A percentile compares a stretch with the other conserved stretches of the same genome.
phyloP scores from a whole-genome alignment of 2,797 vertebrate species.

The Margarornis squamiger region DNA sequence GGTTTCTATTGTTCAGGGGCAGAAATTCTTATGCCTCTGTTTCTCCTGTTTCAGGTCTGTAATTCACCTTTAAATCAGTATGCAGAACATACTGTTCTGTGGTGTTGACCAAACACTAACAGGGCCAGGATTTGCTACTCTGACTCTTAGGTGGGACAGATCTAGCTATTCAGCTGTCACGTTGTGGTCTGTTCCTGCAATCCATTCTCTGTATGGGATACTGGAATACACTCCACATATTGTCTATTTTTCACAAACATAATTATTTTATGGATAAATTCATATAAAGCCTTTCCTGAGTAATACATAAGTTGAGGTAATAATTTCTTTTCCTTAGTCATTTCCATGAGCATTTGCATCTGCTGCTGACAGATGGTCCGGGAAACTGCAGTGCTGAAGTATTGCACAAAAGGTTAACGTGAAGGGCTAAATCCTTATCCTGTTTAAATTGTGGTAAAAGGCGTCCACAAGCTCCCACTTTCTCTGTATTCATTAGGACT shows the following conservation, averaged over 20 bases:
- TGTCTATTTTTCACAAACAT: neutral
- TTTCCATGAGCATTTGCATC: neutral
- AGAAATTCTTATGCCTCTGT: neutral
- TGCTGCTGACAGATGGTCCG: conserved; percentile 25
- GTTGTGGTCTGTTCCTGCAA: neutral
- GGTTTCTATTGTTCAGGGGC: neutral
- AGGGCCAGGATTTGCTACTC: neutral
- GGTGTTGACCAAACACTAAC: neutral
- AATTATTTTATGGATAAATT: neutral
- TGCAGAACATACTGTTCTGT: neutral
- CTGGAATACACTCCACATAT: neutral
- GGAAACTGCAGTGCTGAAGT: neutral
- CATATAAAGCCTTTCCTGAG: neutral
- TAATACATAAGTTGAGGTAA: neutral
- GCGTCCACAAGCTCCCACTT: neutral
- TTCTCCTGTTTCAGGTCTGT: neutral
- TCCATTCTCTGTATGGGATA: neutral
- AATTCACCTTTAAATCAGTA: neutral
- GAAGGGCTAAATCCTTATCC: neutral
- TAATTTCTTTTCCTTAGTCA: neutral
- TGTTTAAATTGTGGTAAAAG: neutral
- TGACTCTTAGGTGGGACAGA: neutral
- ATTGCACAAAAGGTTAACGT: neutral
- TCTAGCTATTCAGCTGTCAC: neutral
- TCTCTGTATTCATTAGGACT: neutral